Evolutionary conservation across 1,140 invertebrate species (phyloP), one percentile per base, ranked within the genome.

Genomic region (Neomicropteryx cornuta): DNA sequence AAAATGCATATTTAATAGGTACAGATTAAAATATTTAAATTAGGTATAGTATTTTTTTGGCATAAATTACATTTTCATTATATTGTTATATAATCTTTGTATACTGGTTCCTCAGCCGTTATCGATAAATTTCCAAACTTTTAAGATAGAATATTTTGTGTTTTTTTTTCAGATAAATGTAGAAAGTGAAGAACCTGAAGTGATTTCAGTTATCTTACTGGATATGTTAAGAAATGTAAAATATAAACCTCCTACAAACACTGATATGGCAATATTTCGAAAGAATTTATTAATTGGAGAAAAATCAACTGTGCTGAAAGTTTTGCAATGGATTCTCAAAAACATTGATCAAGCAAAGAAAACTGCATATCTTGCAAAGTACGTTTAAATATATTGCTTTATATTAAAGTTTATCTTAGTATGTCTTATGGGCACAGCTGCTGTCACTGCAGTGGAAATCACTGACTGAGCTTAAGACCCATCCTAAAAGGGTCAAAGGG

Each of bases 271-370:
- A 3, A 39, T 44, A 5, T 82, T 83, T 49, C 72, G 83, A 24
- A 73, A 81, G 51, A 78, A 80, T 30, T 56, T 90, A 14, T 71
- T 87, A 0, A 73, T 76, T 37, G 86, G 82, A 14, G 82, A 88
- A 42, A 71, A 83, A 27, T 68, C 75, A 44, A 76, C 81, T 1
- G 75, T 90, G 33, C 77, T 88, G 56, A 76, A 81, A 13, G 81
- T 88, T 32, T 51, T 91, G 21, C 73, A 81, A 55, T 93, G 86
- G 86, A 66, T 90, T 4, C 62, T 91, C 5, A 69, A 71, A 13
- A 75, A 80, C 36, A 69, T 79, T 27, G 71, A 79, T 13, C 76
- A 87, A 42, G 73, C 86, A 3, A 79, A 79, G 50, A 86, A 88
- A 52, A 71, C 87, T 40, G 83, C 83, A 1, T 92, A 92, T 63